Base-by-base conservation (phyloP, 2,888 invertebrate species). In the Drosophila barbarae region DNA sequence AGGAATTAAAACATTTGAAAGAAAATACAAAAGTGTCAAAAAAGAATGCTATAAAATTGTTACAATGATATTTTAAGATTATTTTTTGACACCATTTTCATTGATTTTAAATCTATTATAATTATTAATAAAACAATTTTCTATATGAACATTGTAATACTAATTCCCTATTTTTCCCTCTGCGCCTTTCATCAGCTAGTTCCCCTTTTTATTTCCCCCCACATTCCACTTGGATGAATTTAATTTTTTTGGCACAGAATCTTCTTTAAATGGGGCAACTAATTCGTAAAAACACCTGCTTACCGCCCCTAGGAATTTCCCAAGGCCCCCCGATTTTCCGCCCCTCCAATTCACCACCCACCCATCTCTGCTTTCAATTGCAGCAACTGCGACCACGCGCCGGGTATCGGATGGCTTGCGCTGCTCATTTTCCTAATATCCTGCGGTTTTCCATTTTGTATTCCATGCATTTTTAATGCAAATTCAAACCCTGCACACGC, bases 221-320 rank as follows among this genome's bases (percentile, higher is more conserved):
- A 15, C 42, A 55, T 44, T 59, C 26, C 42, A 26, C 56, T 39
- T 28, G 56, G 38, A 15, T 60, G 39, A 46, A 28, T 28, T 39
- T 26, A 26, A 38, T 56, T 60, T 56, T 57, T 60, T 60, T 60
- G 59, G 59, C 59, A 60, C 28, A 32, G 60, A 59, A 28, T 18
- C 46, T 35, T 39, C 32, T 51, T 58, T 44, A 64, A 72, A 79
- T 79, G 69, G 72, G 74, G 61, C 79, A 76, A 58, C 68, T 69
- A 76, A 77, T 70, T 69, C 47, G 12, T 26, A 71, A 68, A 44
- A 50, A 77, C 77, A 77, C 77, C 79, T 77, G 76, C 68, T 79
- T 75, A 18, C 21, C 42, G 18, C 21, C 42, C 6, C 13, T 26
- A 32, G 8, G 46, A 46, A 46, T 30, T 46, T 46, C 18, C 18